Evolutionary conservation across 1,140 invertebrate genomes (phyloP).

Genomic region (Asbolus verrucosus): DNA sequence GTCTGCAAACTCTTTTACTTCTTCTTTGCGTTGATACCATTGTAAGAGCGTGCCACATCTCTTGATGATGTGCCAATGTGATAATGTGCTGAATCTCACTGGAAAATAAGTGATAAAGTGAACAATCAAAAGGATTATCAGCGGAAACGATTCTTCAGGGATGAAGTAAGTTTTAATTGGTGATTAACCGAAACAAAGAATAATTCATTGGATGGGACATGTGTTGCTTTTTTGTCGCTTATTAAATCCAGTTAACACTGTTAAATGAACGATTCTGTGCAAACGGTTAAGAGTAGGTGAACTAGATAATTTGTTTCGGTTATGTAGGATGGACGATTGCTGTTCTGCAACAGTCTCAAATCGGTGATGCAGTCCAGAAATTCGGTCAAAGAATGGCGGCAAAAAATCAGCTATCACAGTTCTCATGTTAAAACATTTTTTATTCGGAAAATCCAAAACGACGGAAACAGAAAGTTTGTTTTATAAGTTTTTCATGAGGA

Average conservation of each 20-base stretch:
- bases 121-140: too few relatives aligned
- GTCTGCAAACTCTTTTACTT: slow-evolving; percentile 20
- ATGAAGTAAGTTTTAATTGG: not conserved
- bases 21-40: slow-evolving; percentile 25
- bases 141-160: not conserved
- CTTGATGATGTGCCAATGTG: slow-evolving; percentile 11
- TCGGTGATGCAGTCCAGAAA: too few relatives aligned
- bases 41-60: not conserved
- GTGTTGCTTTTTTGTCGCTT: not conserved
- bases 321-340: slow-evolving; percentile 17
- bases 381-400: too few relatives aligned
- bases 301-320: slow-evolving; percentile 26
- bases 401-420: too few relatives aligned
- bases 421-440: too few relatives aligned
- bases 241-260: too few relatives aligned
- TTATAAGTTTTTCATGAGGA: too few relatives aligned
- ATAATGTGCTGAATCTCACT: not conserved
- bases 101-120: too few relatives aligned
- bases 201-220: slow-evolving; percentile 1
- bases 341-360: too few relatives aligned
- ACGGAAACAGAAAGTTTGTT: too few relatives aligned
- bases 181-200: not conserved
- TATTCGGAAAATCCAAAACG: too few relatives aligned
- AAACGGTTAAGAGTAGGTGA: slow-evolving; percentile 31
- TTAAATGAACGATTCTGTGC: not conserved